Conservation (phyloP, 2,888 invertebrate species). For the Malachius bipustulatus region DNA sequence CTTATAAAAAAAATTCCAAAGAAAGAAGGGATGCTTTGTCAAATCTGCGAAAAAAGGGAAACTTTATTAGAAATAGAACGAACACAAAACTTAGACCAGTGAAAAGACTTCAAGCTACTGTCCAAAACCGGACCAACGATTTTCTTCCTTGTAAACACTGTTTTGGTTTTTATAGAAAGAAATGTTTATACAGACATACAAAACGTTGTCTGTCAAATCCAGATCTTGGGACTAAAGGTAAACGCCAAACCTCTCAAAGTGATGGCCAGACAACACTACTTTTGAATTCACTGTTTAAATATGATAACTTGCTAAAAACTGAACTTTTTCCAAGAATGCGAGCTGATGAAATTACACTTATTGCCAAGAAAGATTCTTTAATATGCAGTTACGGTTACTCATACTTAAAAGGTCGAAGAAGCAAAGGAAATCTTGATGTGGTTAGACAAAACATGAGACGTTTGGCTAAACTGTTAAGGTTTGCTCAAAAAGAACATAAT, state of each 20-base stretch:
- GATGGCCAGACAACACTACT: slow-evolving; percentile 9
- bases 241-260: slow-evolving; percentile 10
- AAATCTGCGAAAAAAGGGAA: no score
- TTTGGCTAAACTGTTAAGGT: slow-evolving; percentile 16
- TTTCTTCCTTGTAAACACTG: slow-evolving; percentile 3
- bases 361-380: slow-evolving; percentile 7
- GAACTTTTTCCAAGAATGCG: slow-evolving; percentile 8
- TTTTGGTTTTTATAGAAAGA: slow-evolving; percentile 1
- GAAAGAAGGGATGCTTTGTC: no score
- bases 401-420: slow-evolving; percentile 10
- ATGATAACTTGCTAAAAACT: slow-evolving; percentile 6
- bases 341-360: slow-evolving; percentile 7
- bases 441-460: slow-evolving; percentile 7
- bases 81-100: no score
- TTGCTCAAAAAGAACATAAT: slow-evolving; percentile 10
- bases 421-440: slow-evolving; percentile 8
- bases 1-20: no score
- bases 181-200: neutral
- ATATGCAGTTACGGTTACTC: slow-evolving; percentile 8
- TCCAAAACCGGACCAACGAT: no score
- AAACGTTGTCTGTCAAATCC: neutral
- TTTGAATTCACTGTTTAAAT: slow-evolving; percentile 5
- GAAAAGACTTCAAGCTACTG: no score
- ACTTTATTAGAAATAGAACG: no score
- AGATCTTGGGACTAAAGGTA: no score